These are phyloP conservation scores for Machimus rusticus DNA, from an alignment of 2,888 invertebrate species.

Conservation along the genomic window DNA sequence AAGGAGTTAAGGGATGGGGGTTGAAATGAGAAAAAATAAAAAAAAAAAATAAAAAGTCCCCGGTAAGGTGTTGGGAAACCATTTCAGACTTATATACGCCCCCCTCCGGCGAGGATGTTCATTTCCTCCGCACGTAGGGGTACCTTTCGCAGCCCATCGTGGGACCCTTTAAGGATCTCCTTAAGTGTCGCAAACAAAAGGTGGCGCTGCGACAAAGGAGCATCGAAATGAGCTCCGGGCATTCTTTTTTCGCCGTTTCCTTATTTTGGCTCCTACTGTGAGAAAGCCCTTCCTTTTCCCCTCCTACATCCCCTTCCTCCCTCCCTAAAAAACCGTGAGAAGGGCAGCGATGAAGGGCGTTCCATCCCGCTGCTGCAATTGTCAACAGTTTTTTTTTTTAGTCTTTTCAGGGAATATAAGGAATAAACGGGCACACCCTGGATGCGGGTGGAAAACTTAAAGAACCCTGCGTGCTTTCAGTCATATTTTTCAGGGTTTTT, in stretches of 20 bases:
- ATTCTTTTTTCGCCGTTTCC: background rate
- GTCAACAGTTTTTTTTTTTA: background rate
- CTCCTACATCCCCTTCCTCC: background rate
- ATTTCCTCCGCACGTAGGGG: background rate
- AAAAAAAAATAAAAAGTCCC: background rate
- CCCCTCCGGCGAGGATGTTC: background rate
- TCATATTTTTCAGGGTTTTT: background rate
- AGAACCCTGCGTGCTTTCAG: background rate
- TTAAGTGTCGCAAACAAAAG: conserved; percentile 34
- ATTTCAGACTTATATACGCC: background rate
- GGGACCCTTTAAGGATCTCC: background rate
- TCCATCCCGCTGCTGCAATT: background rate
- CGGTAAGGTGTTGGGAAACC: background rate
- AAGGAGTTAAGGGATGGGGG: background rate
- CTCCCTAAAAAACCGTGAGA: background rate
- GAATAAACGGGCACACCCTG: background rate
- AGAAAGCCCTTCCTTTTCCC: background rate
- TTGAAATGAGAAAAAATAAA: background rate
- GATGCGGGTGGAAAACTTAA: background rate
- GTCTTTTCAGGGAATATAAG: background rate
- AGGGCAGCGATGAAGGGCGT: background rate
- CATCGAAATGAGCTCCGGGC: conserved; percentile 31
- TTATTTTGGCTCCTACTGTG: background rate
- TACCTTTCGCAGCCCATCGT: conserved; percentile 12
- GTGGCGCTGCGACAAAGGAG: background rate